phyloP scores from a whole-genome alignment of 2,888 invertebrate species.

The Dione juno region DNA sequence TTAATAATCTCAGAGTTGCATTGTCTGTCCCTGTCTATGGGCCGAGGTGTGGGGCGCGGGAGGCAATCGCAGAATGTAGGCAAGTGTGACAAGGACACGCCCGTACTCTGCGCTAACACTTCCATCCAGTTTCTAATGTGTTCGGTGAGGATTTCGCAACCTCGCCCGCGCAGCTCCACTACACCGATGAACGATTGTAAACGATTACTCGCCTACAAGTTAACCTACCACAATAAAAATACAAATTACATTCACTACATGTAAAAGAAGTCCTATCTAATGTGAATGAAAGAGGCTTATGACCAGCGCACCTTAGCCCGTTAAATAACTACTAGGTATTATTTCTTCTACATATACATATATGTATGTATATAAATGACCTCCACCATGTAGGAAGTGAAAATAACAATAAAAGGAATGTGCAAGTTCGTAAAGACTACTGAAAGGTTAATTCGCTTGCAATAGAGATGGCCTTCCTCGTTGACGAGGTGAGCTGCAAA shows the following conservation, averaged over 20 bases:
- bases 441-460: conserved; percentile 58
- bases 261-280: conserved; percentile 48
- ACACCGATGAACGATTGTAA: conserved; percentile 67
- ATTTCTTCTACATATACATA: no score
- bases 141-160: conserved; percentile 79
- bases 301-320: background rate
- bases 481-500: conserved; percentile 72
- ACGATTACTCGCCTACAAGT: conserved; percentile 66
- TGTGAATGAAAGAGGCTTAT: background rate
- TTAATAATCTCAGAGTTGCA: conserved; percentile 71
- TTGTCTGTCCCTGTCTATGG: conserved; percentile 74
- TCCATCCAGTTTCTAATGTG: conserved; percentile 83
- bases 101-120: conserved; percentile 81
- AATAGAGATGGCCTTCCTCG: conserved; percentile 78
- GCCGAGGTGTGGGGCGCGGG: conserved; percentile 66
- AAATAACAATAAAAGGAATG: conserved; percentile 43
- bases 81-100: conserved; percentile 84
- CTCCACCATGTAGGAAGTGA: conserved; percentile 25
- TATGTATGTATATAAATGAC: background rate
- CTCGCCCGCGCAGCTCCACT: conserved; percentile 64
- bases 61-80: conserved; percentile 80
- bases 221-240: conserved; percentile 58
- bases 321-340: background rate
- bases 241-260: conserved; percentile 50
- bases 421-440: conserved; percentile 55